Conservation (phyloP, 2,888 invertebrate species). For the Ischnus inquisitorius region DNA sequence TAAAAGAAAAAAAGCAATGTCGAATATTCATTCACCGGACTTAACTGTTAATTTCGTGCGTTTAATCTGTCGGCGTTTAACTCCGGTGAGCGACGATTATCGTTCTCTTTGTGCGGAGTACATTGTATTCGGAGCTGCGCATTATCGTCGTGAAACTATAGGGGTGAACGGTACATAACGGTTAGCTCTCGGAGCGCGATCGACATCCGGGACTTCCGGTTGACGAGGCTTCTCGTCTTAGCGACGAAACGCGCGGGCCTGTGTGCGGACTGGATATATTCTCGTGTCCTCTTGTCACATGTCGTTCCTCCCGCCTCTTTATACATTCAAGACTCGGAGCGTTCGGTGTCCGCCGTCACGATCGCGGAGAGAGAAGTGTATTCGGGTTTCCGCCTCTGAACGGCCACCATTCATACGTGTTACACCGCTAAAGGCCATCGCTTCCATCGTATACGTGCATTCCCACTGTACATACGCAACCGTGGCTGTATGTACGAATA, state of each 20-base stretch:
- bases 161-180: slow-evolving; percentile 36
- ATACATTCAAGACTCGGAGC: slow-evolving; percentile 68
- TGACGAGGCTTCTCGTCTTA: slow-evolving; percentile 31
- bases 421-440: slow-evolving; percentile 53
- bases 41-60: neutral
- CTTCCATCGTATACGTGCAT: slow-evolving; percentile 12
- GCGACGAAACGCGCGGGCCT: slow-evolving; percentile 11
- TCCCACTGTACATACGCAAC: neutral
- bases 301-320: slow-evolving; percentile 47
- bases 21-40: too few relatives aligned
- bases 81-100: neutral
- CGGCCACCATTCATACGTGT: slow-evolving; percentile 48
- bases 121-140: neutral
- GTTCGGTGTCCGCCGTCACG: slow-evolving; percentile 47
- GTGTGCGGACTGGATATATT: neutral
- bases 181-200: slow-evolving; percentile 44
- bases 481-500: slow-evolving; percentile 12
- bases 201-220: slow-evolving; percentile 64
- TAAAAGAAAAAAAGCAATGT: too few relatives aligned
- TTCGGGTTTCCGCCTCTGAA: slow-evolving; percentile 60
- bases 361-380: slow-evolving; percentile 56
- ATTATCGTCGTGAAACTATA: slow-evolving; percentile 23
- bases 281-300: slow-evolving; percentile 38
- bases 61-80: neutral
- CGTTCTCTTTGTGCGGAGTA: neutral